phyloP scores from a whole-genome alignment of 1,140 invertebrate species.

The Melanaphis sacchari region DNA sequence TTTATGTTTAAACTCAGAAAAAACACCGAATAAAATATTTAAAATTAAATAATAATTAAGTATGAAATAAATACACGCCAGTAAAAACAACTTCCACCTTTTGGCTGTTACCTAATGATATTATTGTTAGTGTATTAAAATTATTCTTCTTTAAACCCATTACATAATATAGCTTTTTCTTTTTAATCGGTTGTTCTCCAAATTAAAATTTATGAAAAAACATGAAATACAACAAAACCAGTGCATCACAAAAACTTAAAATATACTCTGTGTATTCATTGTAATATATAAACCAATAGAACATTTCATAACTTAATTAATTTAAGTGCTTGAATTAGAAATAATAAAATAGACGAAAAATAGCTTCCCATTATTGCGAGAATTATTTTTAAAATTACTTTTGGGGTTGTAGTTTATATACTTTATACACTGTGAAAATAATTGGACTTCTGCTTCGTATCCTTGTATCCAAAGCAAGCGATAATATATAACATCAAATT shows the following conservation, averaged over 20 bases:
- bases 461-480: neutral
- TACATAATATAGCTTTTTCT: neutral
- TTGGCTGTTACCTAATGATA: neutral
- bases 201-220: neutral
- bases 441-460: neutral
- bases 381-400: neutral
- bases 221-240: neutral
- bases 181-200: neutral
- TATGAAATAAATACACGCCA: neutral
- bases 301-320: slow-evolving; percentile 1
- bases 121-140: neutral
- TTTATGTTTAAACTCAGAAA: neutral
- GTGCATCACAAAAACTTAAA: neutral
- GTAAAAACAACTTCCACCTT: neutral
- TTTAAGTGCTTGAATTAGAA: neutral
- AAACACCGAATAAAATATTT: neutral
- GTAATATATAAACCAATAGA: neutral
- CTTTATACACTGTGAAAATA: neutral
- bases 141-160: neutral
- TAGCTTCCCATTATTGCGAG: neutral
- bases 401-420: neutral
- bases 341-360: neutral
- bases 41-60: neutral
- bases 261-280: too few species aligned
- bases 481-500: neutral